Conservation (phyloP, 2,888 invertebrate genomes). For the Agrochola macilenta region DNA sequence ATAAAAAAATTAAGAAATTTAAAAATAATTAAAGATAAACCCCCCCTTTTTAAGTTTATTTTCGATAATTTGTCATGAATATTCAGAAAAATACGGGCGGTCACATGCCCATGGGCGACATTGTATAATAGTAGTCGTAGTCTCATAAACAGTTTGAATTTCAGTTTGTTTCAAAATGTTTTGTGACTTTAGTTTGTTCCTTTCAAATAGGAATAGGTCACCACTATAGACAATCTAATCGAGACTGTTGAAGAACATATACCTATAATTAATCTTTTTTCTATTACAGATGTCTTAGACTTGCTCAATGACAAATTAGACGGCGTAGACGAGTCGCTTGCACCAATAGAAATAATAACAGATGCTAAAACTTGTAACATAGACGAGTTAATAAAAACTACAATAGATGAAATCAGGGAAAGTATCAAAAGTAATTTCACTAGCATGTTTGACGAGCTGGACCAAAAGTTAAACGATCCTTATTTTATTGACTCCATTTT, state of each 20-base stretch:
- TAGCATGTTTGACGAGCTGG: slow-evolving; percentile 63
- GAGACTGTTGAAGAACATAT: background rate
- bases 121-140: no score
- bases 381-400: slow-evolving; percentile 61
- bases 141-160: background rate
- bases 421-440: slow-evolving; percentile 41
- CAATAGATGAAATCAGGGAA: slow-evolving; percentile 55
- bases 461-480: slow-evolving; percentile 58
- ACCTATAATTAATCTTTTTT: background rate
- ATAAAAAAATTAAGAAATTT: no score
- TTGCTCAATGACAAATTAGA: background rate
- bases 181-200: background rate
- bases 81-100: no score
- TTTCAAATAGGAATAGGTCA: background rate
- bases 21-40: no score
- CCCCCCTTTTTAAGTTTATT: no score
- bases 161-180: background rate
- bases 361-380: slow-evolving; percentile 35
- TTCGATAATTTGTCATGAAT: no score
- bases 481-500: slow-evolving; percentile 51
- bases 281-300: slow-evolving; percentile 25
- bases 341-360: background rate
- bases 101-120: no score
- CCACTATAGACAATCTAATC: background rate
- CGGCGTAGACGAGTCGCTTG: background rate